phyloP scores from a whole-genome alignment of 2,888 invertebrate genomes.

The Drosophila prostipennis region DNA sequence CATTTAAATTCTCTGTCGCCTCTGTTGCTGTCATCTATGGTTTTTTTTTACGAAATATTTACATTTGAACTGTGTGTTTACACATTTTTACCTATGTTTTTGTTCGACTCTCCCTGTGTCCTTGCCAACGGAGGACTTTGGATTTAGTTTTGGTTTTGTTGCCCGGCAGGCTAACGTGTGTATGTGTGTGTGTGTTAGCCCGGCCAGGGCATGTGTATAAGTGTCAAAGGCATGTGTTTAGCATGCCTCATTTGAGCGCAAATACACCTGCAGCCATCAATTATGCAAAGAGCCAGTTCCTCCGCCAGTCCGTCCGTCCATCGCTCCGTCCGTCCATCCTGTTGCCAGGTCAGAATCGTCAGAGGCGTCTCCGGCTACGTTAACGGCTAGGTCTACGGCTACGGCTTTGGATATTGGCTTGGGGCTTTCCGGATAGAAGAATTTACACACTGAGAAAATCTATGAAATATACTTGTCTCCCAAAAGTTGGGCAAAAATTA shows the following conservation, averaged over 20 bases:
- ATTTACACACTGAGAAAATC: background rate
- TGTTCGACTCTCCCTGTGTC: conserved; percentile 29
- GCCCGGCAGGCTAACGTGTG: conserved; percentile 32
- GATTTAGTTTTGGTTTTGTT: conserved; percentile 51
- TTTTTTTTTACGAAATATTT: conserved; percentile 56
- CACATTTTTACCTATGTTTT: conserved; percentile 47
- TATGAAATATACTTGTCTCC: too few relatives aligned
- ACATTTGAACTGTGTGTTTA: conserved; percentile 50
- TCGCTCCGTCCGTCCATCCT: conserved; percentile 25
- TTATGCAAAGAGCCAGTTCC: conserved; percentile 71
- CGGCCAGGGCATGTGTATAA: conserved; percentile 49
- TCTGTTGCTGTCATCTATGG: conserved; percentile 29
- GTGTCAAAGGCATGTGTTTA: conserved; percentile 79
- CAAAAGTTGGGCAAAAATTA: too few relatives aligned
- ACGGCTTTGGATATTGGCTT: conserved; percentile 26
- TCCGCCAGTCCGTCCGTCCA: conserved; percentile 18
- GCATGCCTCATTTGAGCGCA: conserved; percentile 77
- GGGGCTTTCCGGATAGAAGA: conserved; percentile 12
- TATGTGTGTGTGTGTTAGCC: conserved; percentile 1
- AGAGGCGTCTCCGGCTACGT: conserved; percentile 38
- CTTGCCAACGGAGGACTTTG: conserved; percentile 22
- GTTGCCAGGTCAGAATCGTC: conserved; percentile 10
- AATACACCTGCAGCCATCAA: conserved; percentile 81
- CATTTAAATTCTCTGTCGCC: conserved; percentile 20
- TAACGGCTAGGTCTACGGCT: conserved; percentile 18